Evolutionary conservation across 2,113 vertebrate genomes (phyloP), one percentile per base, ranked within the genome.

Genomic region (Perca fluviatilis): DNA sequence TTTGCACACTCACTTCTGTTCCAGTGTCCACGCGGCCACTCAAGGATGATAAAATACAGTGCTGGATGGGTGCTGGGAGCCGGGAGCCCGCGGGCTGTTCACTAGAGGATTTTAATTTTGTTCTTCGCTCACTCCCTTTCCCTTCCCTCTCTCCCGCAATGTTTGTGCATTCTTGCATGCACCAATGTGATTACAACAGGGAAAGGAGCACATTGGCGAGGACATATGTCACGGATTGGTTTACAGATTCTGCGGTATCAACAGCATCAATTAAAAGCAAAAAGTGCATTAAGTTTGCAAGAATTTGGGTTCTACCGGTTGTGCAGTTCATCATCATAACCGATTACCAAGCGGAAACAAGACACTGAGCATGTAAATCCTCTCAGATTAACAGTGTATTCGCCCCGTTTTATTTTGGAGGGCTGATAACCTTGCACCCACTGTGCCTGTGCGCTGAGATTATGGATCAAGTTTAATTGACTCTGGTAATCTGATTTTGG

Each of bases 391-490:
- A 60, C 79, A 46, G 33, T 50, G 61, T 58, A n/a, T 76, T 87
- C 82, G 79, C 83, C 62, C 81, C 66, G 46, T 82, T 90, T 89
- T 74, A 40, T 81, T 84, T 67, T 63, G 57, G 23, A 30, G 47
- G 23, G 62, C 61, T 73, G 80, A 90, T 91, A 90, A 91, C 89
- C 82, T 83, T 84, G 79, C 64, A 69, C 61, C 76, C 87, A 71
- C 65, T 78, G 72, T 85, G 88, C 58, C 76, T 77, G 78, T 21
- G 71, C 4, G 30, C 64, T 16, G 63, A 93, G 88, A 94, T 92
- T 91, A 92, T 80, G 84, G 88, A 89, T 85, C 72, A 80, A 85
- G 72, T 94, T 89, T 89, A 92, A 92, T 93, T 94, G 91, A 91
- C 84, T 90, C 67, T 80, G 23, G 62, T 91, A 93, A 91, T 93